These are phyloP conservation scores for Tyto alba DNA, from an alignment of 2,113 vertebrate species.

Conservation along the genomic window DNA sequence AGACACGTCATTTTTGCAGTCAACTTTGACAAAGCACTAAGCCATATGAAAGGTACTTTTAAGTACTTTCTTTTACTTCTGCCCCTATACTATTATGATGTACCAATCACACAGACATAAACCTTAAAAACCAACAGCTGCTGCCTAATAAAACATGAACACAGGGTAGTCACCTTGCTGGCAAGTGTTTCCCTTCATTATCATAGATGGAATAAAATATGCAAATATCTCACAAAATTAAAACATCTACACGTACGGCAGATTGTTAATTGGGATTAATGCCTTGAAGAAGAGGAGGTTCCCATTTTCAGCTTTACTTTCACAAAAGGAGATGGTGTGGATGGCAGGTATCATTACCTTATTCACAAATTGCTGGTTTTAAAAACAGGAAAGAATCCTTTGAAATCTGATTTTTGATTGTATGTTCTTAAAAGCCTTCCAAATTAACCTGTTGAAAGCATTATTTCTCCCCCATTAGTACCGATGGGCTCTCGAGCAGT, in stretches of 20 bases:
- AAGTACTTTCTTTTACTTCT: background rate
- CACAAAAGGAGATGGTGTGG: background rate
- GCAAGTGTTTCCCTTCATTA: background rate
- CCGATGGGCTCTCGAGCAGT: background rate
- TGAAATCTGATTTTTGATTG: background rate
- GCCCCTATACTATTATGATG: background rate
- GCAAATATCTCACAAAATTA: background rate
- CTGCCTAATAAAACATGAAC: background rate
- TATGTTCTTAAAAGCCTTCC: background rate
- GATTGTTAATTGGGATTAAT: background rate
- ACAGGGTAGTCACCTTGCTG: background rate
- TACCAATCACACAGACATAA: background rate
- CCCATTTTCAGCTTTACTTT: background rate
- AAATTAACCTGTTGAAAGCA: background rate
- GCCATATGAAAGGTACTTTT: accelerated
- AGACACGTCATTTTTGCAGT: background rate
- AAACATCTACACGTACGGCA: background rate
- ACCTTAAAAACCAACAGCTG: background rate
- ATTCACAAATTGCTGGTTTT: background rate
- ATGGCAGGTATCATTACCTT: background rate
- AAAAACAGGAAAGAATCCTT: background rate
- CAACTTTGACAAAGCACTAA: background rate
- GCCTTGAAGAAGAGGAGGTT: background rate
- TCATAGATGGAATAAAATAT: background rate
- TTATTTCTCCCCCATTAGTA: background rate